These are phyloP conservation scores for Acanthisitta chloris DNA, from an alignment of 2,113 vertebrate species.

Conservation along the genomic window DNA sequence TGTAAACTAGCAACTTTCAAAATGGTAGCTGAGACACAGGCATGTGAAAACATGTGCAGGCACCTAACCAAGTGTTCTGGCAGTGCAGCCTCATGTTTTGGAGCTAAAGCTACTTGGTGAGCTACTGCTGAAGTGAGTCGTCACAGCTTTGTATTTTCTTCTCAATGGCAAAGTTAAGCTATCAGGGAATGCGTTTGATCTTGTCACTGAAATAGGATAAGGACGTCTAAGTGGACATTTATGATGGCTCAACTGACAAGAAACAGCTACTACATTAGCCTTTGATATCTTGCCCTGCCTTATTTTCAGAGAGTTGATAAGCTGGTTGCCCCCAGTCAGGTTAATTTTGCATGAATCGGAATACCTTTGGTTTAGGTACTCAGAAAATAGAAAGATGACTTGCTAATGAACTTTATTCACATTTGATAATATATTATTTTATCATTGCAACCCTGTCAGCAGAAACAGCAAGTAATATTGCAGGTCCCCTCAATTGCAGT, in stretches of 20 bases:
- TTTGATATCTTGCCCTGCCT: background rate
- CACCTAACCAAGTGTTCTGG: background rate
- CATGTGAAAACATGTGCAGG: fast-evolving
- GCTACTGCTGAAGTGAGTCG: background rate
- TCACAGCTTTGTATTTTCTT: background rate
- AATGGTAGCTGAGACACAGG: background rate
- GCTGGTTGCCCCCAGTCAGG: background rate
- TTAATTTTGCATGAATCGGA: background rate
- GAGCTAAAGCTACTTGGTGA: background rate
- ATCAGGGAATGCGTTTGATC: background rate
- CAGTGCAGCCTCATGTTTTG: background rate
- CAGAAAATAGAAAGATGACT: background rate
- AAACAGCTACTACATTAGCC: constrained; percentile 7
- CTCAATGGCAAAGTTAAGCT: background rate
- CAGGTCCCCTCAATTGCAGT: background rate
- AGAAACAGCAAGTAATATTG: background rate
- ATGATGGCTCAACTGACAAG: background rate
- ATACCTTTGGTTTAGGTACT: background rate
- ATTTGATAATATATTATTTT: background rate
- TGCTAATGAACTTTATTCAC: background rate
- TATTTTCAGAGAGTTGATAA: constrained; percentile 12
- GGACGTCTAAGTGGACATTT: background rate
- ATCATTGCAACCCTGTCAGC: background rate
- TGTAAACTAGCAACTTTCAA: background rate
- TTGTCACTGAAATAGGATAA: background rate